Conservation (phyloP, 1,140 invertebrate genomes). For the Chrysomallon squamiferum region DNA sequence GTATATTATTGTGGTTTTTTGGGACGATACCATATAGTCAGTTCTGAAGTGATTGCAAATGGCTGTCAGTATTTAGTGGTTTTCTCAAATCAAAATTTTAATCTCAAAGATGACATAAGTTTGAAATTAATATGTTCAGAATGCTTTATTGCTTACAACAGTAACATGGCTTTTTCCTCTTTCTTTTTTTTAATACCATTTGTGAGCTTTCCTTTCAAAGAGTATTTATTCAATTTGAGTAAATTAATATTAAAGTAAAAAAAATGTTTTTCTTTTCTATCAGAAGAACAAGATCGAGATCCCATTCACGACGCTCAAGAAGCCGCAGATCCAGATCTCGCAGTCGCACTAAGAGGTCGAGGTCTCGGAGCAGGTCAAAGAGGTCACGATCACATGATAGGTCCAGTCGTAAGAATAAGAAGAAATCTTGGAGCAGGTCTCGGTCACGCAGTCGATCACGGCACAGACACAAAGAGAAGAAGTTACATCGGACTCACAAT, state of each 20-base stretch:
- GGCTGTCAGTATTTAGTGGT: no score
- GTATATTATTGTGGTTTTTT: no score
- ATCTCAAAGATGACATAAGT: background rate
- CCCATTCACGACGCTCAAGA: constrained; percentile 35
- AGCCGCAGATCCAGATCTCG: constrained; percentile 9
- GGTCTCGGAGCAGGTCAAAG: constrained; percentile 21
- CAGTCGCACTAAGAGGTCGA: constrained; percentile 18
- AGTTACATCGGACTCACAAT: background rate
- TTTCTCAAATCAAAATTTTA: background rate
- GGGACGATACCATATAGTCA: no score
- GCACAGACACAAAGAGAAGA: constrained; percentile 3
- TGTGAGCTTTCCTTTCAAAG: no score
- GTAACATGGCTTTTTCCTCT: background rate
- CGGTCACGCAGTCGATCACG: constrained; percentile 25
- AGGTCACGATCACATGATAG: constrained; percentile 18
- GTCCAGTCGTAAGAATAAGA: constrained; percentile 10
- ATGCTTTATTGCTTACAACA: background rate
- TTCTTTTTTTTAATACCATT: no score
- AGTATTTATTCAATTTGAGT: no score
- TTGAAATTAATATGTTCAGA: background rate
- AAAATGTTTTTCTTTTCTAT: constrained; percentile 9
- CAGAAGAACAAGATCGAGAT: constrained; percentile 38
- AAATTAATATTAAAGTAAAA: no score
- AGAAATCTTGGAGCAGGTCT: constrained; percentile 24
- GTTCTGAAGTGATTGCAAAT: no score